Percentiles rank a stretch among this genome's conserved stretches.
Conservation (phyloP, 30 jellyfish, hydroid and myxozoan species). For the Cassiopea xamachana region DNA sequence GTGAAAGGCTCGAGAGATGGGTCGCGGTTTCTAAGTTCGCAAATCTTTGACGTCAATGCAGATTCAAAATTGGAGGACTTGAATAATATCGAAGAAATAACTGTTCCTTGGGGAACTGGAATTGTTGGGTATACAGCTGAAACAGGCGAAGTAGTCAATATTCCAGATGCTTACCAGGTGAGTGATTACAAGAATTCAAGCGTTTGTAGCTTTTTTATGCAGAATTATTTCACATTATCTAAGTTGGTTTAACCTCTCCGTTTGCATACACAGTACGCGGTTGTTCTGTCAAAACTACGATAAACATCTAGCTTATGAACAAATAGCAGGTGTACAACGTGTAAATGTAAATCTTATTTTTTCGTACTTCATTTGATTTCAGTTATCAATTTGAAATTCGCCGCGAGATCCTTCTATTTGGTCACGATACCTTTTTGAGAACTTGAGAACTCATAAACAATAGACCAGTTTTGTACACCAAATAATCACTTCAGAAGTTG, state of each 20-base stretch:
- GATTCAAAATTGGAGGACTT: constrained; percentile 93
- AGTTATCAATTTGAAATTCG: not conserved
- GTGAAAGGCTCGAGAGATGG: constrained; percentile 94
- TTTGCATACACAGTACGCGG: not conserved
- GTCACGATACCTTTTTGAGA: not conserved
- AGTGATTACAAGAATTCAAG: not conserved
- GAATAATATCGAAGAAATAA: constrained; percentile 73
- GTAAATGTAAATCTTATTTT: not conserved
- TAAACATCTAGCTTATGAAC: not conserved
- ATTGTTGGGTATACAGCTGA: constrained; percentile 93
- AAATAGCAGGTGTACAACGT: not conserved
- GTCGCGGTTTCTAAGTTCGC: constrained; percentile 79
- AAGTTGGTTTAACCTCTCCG: not conserved
- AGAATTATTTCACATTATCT: not conserved
- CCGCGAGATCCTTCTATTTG: not conserved
- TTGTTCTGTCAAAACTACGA: not conserved
- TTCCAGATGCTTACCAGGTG: constrained; percentile 96
- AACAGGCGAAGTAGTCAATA: constrained; percentile 91
- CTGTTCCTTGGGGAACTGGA: constrained; percentile 96
- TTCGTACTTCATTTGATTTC: not conserved
- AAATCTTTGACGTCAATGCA: constrained; percentile 97
- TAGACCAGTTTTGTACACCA: not conserved
- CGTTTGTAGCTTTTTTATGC: not conserved
- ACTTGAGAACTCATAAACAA: not conserved
- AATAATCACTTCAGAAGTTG: too few species aligned